These are phyloP conservation scores for Enteromius afrohamiltoni DNA, from an alignment of 2,797 vertebrate genomes.

Conservation along the genomic window DNA sequence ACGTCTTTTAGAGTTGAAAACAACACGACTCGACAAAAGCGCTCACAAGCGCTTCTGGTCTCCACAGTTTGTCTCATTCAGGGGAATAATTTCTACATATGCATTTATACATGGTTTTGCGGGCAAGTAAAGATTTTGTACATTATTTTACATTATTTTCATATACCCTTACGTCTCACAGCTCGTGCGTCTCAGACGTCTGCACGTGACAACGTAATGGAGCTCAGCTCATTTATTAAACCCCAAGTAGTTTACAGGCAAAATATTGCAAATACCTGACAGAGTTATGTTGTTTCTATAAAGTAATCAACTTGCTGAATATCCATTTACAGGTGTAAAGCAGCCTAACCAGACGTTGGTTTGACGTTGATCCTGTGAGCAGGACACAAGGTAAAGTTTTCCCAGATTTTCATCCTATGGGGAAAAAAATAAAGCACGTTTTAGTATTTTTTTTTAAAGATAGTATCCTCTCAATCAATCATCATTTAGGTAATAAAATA, in stretches of 20 bases:
- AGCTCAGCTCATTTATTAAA: slow-evolving; percentile 21
- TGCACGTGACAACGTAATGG: background rate
- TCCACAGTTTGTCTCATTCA: background rate
- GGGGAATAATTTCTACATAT: background rate
- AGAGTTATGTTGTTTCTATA: slow-evolving; percentile 35
- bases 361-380: background rate
- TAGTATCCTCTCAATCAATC: slow-evolving; percentile 6
- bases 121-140: background rate
- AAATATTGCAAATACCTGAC: slow-evolving; percentile 58
- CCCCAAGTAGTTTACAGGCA: slow-evolving; percentile 38
- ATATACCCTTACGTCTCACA: background rate
- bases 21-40: background rate
- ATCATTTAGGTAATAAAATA: background rate
- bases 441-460: background rate
- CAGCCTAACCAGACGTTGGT: background rate
- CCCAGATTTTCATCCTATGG: slow-evolving; percentile 21
- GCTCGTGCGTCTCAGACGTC: background rate
- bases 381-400: slow-evolving; percentile 18
- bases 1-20: background rate
- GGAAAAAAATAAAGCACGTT: background rate
- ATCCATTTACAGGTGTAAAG: slow-evolving; percentile 29
- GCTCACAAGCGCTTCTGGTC: background rate
- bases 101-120: background rate
- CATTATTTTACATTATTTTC: background rate
- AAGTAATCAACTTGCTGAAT: slow-evolving; percentile 42